Evolutionary conservation across 2,888 invertebrate genomes (phyloP).

Genomic region (Hypercompe scribonia): DNA sequence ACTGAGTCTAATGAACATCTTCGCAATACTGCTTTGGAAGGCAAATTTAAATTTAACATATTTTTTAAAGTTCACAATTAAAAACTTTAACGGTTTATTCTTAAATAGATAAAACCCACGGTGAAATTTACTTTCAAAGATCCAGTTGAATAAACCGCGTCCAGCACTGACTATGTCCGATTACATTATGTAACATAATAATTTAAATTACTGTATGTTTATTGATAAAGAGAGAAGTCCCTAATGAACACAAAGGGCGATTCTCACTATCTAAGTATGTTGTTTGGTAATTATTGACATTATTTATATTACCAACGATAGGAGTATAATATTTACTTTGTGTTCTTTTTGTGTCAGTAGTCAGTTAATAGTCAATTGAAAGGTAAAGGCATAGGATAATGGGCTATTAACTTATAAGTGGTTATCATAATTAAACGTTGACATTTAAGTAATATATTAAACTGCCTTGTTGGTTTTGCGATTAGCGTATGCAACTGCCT

Average conservation of each 20-base stretch:
- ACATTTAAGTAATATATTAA: no score
- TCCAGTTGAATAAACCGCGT: conserved; percentile 31
- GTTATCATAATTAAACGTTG: no score
- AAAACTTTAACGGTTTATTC: neutral
- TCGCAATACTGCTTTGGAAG: conserved; percentile 59
- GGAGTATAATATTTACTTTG: no score
- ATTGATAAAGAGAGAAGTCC: conserved; percentile 54
- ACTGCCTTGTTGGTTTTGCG: no score
- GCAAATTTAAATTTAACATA: conserved; percentile 55
- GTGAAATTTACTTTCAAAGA: neutral
- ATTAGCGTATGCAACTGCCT: no score
- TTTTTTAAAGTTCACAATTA: conserved; percentile 20
- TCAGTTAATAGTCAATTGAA: no score
- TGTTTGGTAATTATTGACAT: no score
- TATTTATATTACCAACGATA: no score
- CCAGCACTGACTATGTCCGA: conserved; percentile 38
- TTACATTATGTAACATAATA: conserved; percentile 47
- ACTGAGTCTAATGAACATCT: conserved; percentile 54
- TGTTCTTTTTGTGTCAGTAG: no score
- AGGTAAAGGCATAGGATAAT: no score
- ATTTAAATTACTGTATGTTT: conserved; percentile 50
- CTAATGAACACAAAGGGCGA: conserved; percentile 41
- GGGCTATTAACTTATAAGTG: no score
- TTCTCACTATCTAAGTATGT: conserved; percentile 32
- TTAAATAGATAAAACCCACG: neutral